Evolutionary conservation across 2,113 vertebrate genomes (phyloP).

Genomic region (Grammomys surdaster): DNA sequence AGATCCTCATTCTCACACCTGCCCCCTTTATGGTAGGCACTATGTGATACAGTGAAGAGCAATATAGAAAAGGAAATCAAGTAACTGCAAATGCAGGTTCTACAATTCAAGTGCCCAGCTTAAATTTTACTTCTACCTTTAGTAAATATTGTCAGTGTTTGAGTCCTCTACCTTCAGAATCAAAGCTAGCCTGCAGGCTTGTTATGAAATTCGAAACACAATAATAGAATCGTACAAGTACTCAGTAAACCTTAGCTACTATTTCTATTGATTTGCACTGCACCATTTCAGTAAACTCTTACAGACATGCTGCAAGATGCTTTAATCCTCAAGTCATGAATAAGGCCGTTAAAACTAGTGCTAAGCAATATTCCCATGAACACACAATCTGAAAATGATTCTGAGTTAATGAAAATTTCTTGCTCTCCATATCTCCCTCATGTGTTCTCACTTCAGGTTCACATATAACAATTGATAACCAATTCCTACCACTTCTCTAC

Average conservation of each 20-base stretch:
- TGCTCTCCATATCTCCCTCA: neutral
- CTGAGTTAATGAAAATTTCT: slow-evolving; percentile 27
- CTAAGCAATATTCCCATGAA: slow-evolving; percentile 11
- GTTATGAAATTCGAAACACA: slow-evolving; percentile 7
- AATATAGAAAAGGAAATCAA: neutral
- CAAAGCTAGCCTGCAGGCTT: neutral
- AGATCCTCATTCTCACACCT: neutral
- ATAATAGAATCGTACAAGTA: neutral
- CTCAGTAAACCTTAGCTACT: neutral
- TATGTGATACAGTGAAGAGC: neutral
- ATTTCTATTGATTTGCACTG: neutral
- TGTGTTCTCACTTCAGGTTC: neutral
- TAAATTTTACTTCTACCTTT: neutral
- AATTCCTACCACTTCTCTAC: neutral
- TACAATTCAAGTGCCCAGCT: neutral
- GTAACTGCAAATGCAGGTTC: neutral
- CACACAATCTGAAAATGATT: neutral
- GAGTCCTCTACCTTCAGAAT: neutral
- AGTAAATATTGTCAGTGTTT: neutral
- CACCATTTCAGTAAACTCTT: slow-evolving; percentile 42
- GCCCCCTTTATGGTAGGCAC: neutral
- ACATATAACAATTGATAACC: neutral
- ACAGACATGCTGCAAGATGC: neutral
- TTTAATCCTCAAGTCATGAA: neutral
- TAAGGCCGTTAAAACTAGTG: neutral